phyloP scores from a whole-genome alignment of 2,888 invertebrate genomes.

The Ptilodon capucinus region DNA sequence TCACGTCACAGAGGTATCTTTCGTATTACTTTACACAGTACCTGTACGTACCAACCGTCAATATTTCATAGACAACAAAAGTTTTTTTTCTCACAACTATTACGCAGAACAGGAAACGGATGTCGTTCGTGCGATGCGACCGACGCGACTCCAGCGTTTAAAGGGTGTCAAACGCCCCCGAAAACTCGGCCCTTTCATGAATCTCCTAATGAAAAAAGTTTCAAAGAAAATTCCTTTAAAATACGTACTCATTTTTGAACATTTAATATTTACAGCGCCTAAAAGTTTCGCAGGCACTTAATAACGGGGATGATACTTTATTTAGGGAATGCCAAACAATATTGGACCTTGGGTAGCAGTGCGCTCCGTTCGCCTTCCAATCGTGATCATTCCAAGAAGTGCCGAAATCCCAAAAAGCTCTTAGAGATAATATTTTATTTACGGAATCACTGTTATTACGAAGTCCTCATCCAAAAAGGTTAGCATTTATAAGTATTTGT shows the following conservation, averaged over 20 bases:
- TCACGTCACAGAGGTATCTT: too few species aligned
- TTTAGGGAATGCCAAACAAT: slow-evolving; percentile 2
- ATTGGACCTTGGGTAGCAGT: background rate
- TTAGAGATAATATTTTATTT: background rate
- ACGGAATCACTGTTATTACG: background rate
- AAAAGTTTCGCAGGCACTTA: slow-evolving; percentile 15
- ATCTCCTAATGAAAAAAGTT: slow-evolving; percentile 32
- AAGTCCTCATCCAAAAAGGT: too few species aligned
- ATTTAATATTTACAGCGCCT: slow-evolving; percentile 28
- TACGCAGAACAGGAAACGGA: slow-evolving; percentile 47
- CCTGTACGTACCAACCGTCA: slow-evolving; percentile 19
- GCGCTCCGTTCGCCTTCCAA: background rate
- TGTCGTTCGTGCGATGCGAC: slow-evolving; percentile 31
- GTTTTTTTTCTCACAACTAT: slow-evolving; percentile 50
- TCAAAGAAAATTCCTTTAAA: slow-evolving; percentile 17
- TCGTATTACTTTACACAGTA: slow-evolving; percentile 4
- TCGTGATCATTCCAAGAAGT: background rate
- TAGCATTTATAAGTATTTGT: too few species aligned
- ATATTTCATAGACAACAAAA: slow-evolving; percentile 25
- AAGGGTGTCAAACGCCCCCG: slow-evolving; percentile 26
- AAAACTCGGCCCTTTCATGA: slow-evolving; percentile 16
- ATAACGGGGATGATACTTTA: slow-evolving; percentile 16
- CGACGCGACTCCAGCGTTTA: slow-evolving; percentile 22
- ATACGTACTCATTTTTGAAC: slow-evolving; percentile 22
- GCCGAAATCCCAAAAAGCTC: background rate